Base-by-base conservation (phyloP, 2,888 invertebrate species). In the Pheosia gnoma region DNA sequence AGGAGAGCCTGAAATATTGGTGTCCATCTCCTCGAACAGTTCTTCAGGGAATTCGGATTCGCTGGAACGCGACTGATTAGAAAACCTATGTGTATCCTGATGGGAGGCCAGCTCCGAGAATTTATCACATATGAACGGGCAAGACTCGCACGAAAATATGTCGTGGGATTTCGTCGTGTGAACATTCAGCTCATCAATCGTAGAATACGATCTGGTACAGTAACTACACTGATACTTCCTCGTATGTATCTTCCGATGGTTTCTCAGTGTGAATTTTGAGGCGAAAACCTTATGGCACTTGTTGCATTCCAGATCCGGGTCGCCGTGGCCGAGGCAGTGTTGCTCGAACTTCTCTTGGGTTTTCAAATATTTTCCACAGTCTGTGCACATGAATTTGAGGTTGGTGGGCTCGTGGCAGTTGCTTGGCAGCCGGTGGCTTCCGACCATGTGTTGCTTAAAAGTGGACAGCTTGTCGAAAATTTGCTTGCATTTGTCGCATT, bases 201-300 rank as follows among this genome's bases (percentile, higher is more conserved):
- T 81, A 0, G 79, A 68, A 62, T 84, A 94, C 0, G 86, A 79
- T 52, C 84, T 88, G 0, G 75, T 61, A 65, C 94, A 94, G 59
- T 77, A 74, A 0, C 59, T 63, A 68, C 94, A 94, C 0, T 77
- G 74, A 58, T 82, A 82, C 60, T 86, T 86, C 0, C 91, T 79
- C 41, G 77, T 74, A 66, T 94, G 94, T 41, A 91, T 87, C 68
- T 89, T 90, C 11, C 75, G 75, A 67, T 94, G 94, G 13, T 84
- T 85, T 25, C 90, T 86, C 4, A 94, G 75, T 7, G 89, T 89
- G 60, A 88, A 89, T 65, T 93, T 91, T 11, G 93, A 88, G 0
- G 93, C 90, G 75, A 91, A 94, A 0, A 94, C 93, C 77, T 94
- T 94, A 25, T 81, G 83, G 75, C 94, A 94, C 66, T 84, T 85